Conservation (phyloP, 2,888 invertebrate genomes). For the Epinotia nisella region DNA sequence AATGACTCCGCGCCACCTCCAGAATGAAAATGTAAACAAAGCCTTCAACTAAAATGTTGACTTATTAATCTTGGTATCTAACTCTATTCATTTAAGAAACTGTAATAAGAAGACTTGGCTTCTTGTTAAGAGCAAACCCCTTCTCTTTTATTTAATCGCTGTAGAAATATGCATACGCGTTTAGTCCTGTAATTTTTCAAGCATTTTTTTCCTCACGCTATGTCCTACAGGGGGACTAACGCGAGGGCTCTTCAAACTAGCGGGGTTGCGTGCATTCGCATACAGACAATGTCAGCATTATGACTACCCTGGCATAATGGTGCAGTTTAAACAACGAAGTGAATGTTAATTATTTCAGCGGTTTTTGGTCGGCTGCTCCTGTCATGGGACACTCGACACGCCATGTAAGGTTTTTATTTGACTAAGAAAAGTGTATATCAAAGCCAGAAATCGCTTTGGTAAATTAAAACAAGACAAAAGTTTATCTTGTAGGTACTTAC, state of each 20-base stretch:
- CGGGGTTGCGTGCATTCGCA: conserved; percentile 33
- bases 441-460: no score
- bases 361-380: neutral
- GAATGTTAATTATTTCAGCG: neutral
- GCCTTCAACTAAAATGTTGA: no score
- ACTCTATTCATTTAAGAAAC: no score
- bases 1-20: no score
- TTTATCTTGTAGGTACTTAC: no score
- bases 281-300: conserved; percentile 19
- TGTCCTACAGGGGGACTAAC: conserved; percentile 28
- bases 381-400: neutral
- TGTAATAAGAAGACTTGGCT: neutral
- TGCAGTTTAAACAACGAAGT: neutral
- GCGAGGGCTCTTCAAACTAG: conserved; percentile 27
- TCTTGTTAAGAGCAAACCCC: neutral
- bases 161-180: neutral
- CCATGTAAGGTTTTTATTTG: no score
- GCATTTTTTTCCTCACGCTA: conserved; percentile 21
- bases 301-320: neutral
- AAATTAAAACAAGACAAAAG: no score
- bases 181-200: conserved; percentile 20
- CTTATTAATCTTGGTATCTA: no score
- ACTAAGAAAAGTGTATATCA: no score
- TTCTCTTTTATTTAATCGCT: neutral
- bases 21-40: no score